Percentiles rank a stretch among this genome's conserved stretches.
Conservation (phyloP, 2,113 vertebrate genomes). For the Marcusenius ussheri region DNA sequence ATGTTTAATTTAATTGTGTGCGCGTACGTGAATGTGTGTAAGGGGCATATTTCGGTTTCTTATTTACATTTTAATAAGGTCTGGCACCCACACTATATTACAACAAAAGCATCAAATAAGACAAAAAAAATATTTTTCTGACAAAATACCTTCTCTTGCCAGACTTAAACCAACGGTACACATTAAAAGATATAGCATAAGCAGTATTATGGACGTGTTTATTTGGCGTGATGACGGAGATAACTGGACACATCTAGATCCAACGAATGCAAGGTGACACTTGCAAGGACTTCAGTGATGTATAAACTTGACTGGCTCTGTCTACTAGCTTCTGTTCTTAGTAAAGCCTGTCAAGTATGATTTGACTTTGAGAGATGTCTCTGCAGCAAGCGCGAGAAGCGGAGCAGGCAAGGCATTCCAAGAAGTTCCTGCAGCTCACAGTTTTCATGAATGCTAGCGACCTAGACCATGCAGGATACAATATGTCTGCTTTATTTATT, state of each 20-base stretch:
- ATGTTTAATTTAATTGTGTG: conserved; percentile 18
- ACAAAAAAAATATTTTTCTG: background rate
- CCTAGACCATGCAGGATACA: background rate
- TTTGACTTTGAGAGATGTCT: conserved; percentile 2
- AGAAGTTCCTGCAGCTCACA: background rate
- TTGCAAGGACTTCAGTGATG: conserved; percentile 5
- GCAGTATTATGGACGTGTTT: background rate
- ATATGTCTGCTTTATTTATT: background rate
- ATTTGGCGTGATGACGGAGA: background rate
- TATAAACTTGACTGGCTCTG: conserved; percentile 5
- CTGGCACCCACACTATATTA: background rate
- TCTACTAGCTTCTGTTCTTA: background rate
- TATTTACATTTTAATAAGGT: conserved; percentile 6
- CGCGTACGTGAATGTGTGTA: background rate
- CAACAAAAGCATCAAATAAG: background rate
- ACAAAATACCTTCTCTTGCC: background rate
- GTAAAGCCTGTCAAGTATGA: background rate
- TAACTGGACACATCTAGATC: background rate
- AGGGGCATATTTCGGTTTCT: background rate
- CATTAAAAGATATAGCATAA: background rate
- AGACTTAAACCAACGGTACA: background rate
- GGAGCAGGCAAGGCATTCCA: background rate
- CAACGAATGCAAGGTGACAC: background rate
- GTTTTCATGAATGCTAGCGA: background rate
- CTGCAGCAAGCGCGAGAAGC: background rate